Base-by-base conservation (phyloP, 2,888 invertebrate genomes). In the Ptychoptera albimana region DNA sequence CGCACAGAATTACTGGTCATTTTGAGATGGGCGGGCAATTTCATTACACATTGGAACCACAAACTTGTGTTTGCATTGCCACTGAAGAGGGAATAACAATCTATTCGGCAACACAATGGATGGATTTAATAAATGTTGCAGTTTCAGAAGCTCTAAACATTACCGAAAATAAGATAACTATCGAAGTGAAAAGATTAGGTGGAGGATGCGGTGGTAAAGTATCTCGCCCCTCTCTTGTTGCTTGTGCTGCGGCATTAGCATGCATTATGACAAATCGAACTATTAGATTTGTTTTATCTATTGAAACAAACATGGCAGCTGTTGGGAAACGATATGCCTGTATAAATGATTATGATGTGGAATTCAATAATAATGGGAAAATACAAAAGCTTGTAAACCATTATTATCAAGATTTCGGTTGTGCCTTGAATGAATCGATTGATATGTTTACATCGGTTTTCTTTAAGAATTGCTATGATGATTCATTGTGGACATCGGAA, bases 41-140 rank as follows among this genome's bases (percentile, higher is more conserved):
- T 56, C 82, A 82, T 58, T 80, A 73, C 52, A 71, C 74, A 7
- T 76, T 82, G 76, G 82, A 82, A 54, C 71, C 77, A 0, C 77
- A 78, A 46, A 70, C 70, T 1, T 73, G 74, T 51, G 64, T 79
- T 1, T 73, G 70, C 31, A 61, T 71, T 12, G 81, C 78, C 0
- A 69, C 68, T 12, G 82, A 82, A 59, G 77, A 79, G 55, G 78
- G 78, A 0, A 60, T 79, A 53, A 74, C 79, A 45, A 71, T 82
- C 2, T 74, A 68, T 52, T 63, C 74, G 2, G 52, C 77, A 1
- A 68, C 74, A 0, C 79, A 80, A 51, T 75, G 70, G 68, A 60
- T 75, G 42, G 73, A 77, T 52, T 55, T 70, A n/a, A 61, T 61
- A 0, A 75, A 77, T 54, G 53, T 66, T 16, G 68, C 70, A 7